phyloP scores from a whole-genome alignment of 2,113 vertebrate genomes.

The Catharus bicknelli region DNA sequence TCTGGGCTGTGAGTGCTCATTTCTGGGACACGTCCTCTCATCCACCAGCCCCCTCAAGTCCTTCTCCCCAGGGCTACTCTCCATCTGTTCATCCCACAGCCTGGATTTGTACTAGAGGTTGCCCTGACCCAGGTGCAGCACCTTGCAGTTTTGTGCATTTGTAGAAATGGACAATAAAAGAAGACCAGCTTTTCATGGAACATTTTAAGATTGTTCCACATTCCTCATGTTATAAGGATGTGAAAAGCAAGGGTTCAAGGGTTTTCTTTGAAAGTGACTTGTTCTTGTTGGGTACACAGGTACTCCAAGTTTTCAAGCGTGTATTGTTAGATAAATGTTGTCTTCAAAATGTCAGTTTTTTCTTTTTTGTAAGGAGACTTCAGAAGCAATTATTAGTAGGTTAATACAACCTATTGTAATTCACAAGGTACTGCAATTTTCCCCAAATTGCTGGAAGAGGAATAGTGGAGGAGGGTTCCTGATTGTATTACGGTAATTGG shows the following conservation, averaged over 20 bases:
- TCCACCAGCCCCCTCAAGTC: accelerated
- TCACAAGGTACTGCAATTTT: not conserved
- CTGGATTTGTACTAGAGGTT: not conserved
- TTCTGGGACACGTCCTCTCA: accelerated
- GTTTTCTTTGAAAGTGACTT: not conserved
- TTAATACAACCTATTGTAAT: not conserved
- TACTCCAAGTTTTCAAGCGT: not conserved
- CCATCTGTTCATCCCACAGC: not conserved
- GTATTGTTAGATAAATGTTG: not conserved
- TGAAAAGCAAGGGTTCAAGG: not conserved
- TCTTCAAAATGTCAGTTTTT: not conserved
- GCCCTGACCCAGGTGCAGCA: not conserved
- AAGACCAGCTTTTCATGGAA: not conserved
- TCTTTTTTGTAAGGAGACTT: not conserved
- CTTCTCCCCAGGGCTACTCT: accelerated
- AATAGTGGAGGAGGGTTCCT: not conserved
- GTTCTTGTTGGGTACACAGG: not conserved
- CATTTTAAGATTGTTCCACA: not conserved
- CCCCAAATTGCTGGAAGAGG: not conserved
- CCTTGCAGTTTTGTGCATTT: not conserved
- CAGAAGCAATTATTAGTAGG: not conserved
- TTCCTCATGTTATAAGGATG: not conserved
- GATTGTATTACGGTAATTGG: not conserved
- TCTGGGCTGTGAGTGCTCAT: accelerated
- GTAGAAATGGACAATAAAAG: not conserved